Base-by-base conservation (phyloP, 2,888 invertebrate species). In the Cheilosia scutellata region DNA sequence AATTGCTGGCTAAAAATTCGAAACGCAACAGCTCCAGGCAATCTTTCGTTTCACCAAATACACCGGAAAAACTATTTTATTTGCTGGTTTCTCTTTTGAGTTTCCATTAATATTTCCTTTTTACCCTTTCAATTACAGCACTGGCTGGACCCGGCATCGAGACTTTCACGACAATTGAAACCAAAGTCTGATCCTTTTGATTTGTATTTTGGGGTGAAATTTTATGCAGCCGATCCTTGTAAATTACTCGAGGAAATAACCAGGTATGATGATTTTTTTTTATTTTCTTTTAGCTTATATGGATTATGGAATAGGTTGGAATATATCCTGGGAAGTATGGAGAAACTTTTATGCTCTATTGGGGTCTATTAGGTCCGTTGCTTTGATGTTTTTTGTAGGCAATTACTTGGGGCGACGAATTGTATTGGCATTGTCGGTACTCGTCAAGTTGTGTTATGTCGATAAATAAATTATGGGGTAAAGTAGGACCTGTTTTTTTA, bases 141-240 rank as follows among this genome's bases (percentile, higher is more conserved):
- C 93, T 99, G 98, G 98, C 93, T 98, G 92, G 98, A 98, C 92
- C 96, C 97, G 11, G 95, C 96, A 87, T 98, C 98, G 93, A 95
- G 97, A 88, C 95, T 98, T 83, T 95, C 96, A 89, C 96, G 97
- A 87, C 98, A 98, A 92, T 94, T 98, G 86, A 97, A 97, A 93
- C 95, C 95, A 29, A 94, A 94, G 62, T 89, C 90, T 86, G 94
- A 94, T 90, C 95, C 96, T 40, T 96, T 96, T 93, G 98, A 97
- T 77, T 95, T 98, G 89, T 98, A 98, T 93, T 98, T 99, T 92
- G 98, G 98, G 78, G 98, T 99, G 87, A 98, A 98, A 93, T 99
- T 98, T 93, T 99, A 99, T 93, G 98, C 98, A 2, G 97, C 97
- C 0, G 98, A 99, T 93, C 98, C 98, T 1, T 98, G 98, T 93